Evolutionary conservation across 1,140 invertebrate species (phyloP), one percentile per base, ranked within the genome.

Genomic region (Tetramorium alpestre): DNA sequence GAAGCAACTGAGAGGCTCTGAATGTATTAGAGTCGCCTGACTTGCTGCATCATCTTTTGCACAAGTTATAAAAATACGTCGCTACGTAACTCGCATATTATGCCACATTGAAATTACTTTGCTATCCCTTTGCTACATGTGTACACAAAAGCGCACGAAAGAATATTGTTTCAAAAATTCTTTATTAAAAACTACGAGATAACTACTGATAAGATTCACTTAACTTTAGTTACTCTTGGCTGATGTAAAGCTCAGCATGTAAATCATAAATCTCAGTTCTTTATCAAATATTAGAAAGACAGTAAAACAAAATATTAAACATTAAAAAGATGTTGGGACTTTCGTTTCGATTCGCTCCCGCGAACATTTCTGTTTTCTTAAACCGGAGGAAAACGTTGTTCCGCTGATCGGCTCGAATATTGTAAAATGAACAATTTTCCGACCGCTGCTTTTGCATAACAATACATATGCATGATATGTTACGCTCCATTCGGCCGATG

Each of bases 21-120:
- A 90, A 93, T 90, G 88, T 89, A 92, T 92, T 90, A 87, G 91
- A 90, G 87, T 75, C 87, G 87, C 87, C 88, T 76, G 89, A 85
- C 58, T 84, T 77, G 67, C 51, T 54, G 73, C 80, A 82, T 89
- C 86, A 85, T 81, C 85, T 89, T 85, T 89, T 58, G 5, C 49
- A 85, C 44, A 65, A 85, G 77, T 77, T 38, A 88, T 72, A 82
- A 89, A 89, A 87, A 87, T 87, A 65, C 72, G 58, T 77, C 54
- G 22, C 77, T 73, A 41, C 51, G 51, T 56, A 56, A 38, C 10
- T 77, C 33, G 54, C 3, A 8, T 33, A 54, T 84, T 73, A 82
- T 22, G 62, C 62, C 77, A 49, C n/a, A 18, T 33, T 84, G 38
- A 8, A 44, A 72, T 82, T 69, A 80, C 7, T 72, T 58, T 44